phyloP scores from a whole-genome alignment of 92 coral and sea anemone species.

The Isaurus tuberculatus region DNA sequence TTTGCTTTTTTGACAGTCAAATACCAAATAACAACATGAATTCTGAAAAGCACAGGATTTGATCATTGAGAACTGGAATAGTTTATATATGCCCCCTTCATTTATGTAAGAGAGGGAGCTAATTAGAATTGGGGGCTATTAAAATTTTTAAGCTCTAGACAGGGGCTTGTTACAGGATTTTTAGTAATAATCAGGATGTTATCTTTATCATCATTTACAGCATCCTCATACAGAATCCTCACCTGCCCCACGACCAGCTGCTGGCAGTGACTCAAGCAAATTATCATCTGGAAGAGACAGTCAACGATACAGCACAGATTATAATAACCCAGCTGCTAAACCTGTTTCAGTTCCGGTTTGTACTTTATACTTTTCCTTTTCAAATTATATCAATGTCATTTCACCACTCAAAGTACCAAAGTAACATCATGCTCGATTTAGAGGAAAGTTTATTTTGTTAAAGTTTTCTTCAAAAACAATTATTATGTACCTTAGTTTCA shows the following conservation, averaged over 20 bases:
- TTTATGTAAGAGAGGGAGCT: too few species aligned
- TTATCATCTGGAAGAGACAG: constrained; percentile 27
- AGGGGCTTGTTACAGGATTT: not conserved
- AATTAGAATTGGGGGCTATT: not conserved
- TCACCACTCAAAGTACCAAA: not conserved
- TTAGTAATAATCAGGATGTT: not conserved
- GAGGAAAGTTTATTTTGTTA: too few species aligned
- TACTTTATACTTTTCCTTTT: not conserved
- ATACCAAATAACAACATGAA: too few species aligned
- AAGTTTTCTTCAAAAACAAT: too few species aligned
- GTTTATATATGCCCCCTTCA: too few species aligned
- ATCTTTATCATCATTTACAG: constrained; percentile 15
- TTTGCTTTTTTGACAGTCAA: too few species aligned
- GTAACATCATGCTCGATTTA: too few species aligned
- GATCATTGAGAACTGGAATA: too few species aligned
- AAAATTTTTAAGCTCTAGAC: not conserved
- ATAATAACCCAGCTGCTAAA: constrained; percentile 27
- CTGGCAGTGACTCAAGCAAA: constrained; percentile 4
- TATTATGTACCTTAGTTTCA: too few species aligned
- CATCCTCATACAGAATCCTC: constrained; percentile 26
- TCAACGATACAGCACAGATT: constrained; percentile 34
- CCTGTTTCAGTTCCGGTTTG: constrained; percentile 44
- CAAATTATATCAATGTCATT: too few species aligned
- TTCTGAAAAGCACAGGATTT: too few species aligned
- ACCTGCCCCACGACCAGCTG: constrained; percentile 13